Percentiles rank a stretch among this genome's conserved stretches.
phyloP scores from a whole-genome alignment of 1,140 invertebrate species.

The Littorina saxatilis region DNA sequence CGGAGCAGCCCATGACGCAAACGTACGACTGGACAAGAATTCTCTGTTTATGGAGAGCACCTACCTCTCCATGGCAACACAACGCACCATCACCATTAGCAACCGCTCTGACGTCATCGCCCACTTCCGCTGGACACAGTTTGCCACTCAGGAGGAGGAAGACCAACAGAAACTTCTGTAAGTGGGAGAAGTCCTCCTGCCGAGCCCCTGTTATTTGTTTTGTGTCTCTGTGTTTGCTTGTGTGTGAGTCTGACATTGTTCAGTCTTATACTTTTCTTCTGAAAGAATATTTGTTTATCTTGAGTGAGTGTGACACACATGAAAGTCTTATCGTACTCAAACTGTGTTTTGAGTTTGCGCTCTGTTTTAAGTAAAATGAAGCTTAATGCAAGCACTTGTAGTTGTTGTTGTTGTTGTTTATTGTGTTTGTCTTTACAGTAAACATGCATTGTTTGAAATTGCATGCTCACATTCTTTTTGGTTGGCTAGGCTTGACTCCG shows the following conservation, averaged over 20 bases:
- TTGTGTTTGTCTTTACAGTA: too few species aligned
- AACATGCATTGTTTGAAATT: too few species aligned
- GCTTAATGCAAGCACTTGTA: too few species aligned
- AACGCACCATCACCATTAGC: slow-evolving; percentile 72
- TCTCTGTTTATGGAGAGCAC: slow-evolving; percentile 75
- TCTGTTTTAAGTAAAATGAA: too few species aligned
- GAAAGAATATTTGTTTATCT: neutral
- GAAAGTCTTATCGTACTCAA: too few species aligned
- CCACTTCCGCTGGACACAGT: slow-evolving; percentile 74
- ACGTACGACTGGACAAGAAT: slow-evolving; percentile 75
- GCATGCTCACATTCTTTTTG: too few species aligned
- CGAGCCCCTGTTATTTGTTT: neutral
- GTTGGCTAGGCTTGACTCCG: too few species aligned
- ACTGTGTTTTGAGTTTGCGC: too few species aligned
- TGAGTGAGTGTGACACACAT: neutral
- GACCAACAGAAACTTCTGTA: slow-evolving; percentile 70
- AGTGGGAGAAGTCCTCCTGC: too few species aligned
- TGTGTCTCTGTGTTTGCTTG: neutral
- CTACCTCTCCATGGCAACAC: slow-evolving; percentile 75
- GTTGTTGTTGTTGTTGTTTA: too few species aligned
- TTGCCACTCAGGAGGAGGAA: slow-evolving; percentile 73
- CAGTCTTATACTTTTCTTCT: neutral
- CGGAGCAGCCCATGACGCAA: slow-evolving; percentile 73
- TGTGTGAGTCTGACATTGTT: neutral
- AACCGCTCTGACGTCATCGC: slow-evolving; percentile 74